Percentiles rank a stretch among this genome's conserved stretches.
Evolutionary conservation across 2,888 invertebrate species (phyloP).

Genomic region (Homarus gammarus): DNA sequence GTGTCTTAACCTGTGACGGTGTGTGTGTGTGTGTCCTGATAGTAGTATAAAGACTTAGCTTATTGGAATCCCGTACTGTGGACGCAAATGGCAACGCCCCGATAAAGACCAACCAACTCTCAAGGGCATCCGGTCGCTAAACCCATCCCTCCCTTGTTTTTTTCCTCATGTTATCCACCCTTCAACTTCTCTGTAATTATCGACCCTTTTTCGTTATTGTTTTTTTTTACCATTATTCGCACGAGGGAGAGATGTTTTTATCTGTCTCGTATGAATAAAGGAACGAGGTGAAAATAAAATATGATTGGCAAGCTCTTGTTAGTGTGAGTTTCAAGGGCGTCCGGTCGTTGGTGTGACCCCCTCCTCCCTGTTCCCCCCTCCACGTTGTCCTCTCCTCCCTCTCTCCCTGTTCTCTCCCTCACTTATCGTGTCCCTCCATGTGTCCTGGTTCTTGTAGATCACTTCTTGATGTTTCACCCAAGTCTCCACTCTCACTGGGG

Average conservation of each 20-base stretch:
- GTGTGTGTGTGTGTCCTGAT: no score
- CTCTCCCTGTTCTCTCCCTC: background rate
- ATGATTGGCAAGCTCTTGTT: slow-evolving; percentile 6
- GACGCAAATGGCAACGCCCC: slow-evolving; percentile 37
- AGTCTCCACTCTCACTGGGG: no score
- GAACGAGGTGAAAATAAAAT: background rate
- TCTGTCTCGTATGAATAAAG: background rate
- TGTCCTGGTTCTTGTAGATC: background rate
- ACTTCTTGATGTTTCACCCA: background rate
- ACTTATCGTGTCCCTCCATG: no score
- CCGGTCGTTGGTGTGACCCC: background rate
- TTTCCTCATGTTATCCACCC: background rate
- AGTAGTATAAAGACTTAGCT: no score
- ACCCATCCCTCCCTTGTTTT: slow-evolving; percentile 12
- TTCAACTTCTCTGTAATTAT: background rate
- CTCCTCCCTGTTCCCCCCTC: background rate
- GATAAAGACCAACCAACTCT: slow-evolving; percentile 22
- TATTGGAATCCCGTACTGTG: background rate
- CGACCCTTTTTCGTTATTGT: background rate
- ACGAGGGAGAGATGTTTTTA: background rate
- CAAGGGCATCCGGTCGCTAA: slow-evolving; percentile 62
- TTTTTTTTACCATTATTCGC: background rate
- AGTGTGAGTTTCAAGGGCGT: slow-evolving; percentile 19
- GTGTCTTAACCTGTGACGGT: no score
- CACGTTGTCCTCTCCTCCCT: background rate